Conservation (phyloP, 1,140 invertebrate species). For the Drosophila quadrilineata region DNA sequence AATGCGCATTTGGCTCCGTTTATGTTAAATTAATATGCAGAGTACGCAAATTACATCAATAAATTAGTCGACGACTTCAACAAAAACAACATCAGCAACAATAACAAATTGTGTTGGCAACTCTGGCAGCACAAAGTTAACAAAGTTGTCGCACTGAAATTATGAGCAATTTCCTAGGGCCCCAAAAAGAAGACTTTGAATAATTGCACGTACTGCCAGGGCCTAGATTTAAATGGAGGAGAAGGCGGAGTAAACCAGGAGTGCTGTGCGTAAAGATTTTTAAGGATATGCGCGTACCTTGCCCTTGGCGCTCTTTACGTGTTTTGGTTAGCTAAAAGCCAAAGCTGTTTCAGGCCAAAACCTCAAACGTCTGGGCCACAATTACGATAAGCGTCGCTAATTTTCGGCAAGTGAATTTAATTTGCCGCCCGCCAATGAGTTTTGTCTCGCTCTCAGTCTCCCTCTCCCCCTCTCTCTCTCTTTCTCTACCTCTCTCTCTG, state of each 20-base stretch:
- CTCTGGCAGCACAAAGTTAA: constrained; percentile 39
- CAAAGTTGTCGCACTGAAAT: constrained; percentile 57
- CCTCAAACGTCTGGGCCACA: constrained; percentile 13
- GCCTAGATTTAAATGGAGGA: constrained; percentile 29
- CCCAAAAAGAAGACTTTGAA: constrained; percentile 62
- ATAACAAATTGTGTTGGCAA: constrained; percentile 2
- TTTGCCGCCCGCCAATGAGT: constrained; percentile 24
- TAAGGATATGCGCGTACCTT: neutral
- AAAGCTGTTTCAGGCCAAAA: constrained; percentile 24
- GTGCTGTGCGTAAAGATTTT: too few relatives aligned
- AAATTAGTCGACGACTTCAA: constrained; percentile 60
- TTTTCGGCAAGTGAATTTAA: constrained; percentile 40
- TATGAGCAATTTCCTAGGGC: constrained; percentile 51
- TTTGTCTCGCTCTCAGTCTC: constrained; percentile 1
- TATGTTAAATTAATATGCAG: constrained; percentile 72
- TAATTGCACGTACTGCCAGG: constrained; percentile 60
- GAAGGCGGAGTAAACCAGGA: neutral
- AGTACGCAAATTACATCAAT: constrained; percentile 60
- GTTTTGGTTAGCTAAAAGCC: constrained; percentile 33
- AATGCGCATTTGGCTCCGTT: constrained; percentile 48
- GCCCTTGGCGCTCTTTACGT: constrained; percentile 19
- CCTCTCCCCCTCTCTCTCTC: neutral
- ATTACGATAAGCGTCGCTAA: constrained; percentile 36
- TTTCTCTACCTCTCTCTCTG: neutral
- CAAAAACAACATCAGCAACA: constrained; percentile 39